A percentile compares a stretch with the other conserved stretches of the same genome.
Evolutionary conservation across 2,797 vertebrate species (phyloP).

Genomic region (Pampus argenteus): DNA sequence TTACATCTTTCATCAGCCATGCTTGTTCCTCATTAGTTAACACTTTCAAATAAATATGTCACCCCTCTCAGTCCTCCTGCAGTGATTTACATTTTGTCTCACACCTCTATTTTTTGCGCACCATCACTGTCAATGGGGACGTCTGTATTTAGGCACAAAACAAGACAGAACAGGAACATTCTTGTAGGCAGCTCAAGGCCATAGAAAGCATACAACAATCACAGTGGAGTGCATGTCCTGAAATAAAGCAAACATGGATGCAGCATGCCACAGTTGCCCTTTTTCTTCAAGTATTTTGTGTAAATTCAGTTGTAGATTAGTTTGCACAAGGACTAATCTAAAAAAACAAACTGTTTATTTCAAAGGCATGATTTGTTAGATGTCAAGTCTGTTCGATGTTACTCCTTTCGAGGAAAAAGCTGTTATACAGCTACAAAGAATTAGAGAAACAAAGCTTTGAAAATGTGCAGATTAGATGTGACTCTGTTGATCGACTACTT

Average conservation of each 20-base stretch:
- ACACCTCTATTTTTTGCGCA: constrained; percentile 46
- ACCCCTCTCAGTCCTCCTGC: constrained; percentile 26
- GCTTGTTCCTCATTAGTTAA: constrained; percentile 80
- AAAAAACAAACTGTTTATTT: constrained; percentile 3
- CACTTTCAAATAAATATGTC: constrained; percentile 78
- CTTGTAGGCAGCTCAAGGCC: neutral
- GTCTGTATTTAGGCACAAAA: constrained; percentile 16
- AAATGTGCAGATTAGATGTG: constrained; percentile 15
- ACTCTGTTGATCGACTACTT: constrained; percentile 22
- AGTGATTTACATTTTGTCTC: constrained; percentile 43
- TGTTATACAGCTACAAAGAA: neutral
- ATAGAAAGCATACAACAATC: neutral
- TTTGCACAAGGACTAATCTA: neutral
- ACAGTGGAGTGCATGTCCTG: neutral
- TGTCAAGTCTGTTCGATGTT: neutral
- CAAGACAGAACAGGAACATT: neutral
- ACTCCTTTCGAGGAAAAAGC: constrained; percentile 1
- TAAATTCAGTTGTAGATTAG: constrained; percentile 1
- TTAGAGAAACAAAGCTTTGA: neutral
- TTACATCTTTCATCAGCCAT: constrained; percentile 81
- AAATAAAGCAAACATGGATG: neutral
- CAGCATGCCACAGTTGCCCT: constrained; percentile 1
- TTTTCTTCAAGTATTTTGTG: neutral
- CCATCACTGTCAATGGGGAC: constrained; percentile 18
- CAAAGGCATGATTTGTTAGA: constrained; percentile 7